Base-by-base conservation (phyloP, 2,888 invertebrate species). In the Perdita meconis region DNA sequence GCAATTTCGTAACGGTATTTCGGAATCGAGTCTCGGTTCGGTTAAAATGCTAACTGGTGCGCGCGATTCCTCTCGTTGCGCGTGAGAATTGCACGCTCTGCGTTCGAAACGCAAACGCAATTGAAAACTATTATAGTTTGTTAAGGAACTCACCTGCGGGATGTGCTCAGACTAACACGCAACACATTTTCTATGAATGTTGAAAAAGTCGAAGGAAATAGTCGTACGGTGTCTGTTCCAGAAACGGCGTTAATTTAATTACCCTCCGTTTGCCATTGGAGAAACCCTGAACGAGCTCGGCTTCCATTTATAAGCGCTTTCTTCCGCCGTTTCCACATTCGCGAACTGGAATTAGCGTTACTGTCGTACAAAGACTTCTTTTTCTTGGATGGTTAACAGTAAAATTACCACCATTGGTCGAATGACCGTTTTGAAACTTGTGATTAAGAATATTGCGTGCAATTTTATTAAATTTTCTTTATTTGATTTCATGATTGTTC, bases 11-110 rank as follows among this genome's bases (percentile, higher is more conserved):
- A 78, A 78, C 77, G 75, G 69, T 68, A 56, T 24, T 47, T n/a
- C 30, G 22, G 26, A 53, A 56, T 69, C 12, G 42, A 65, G 34
- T 36, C 38, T n/a, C 53, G 53, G 75, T 61, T 69, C 64, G 77
- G 75, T 69, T 56, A 75, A 78, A 78, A 75, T 69, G 75, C 19
- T 60, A 78, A 78, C 68, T 69, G 56, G 74, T 60, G 68, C 68
- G 51, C 61, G 67, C 36, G 60, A 72, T 59, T 73, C 61, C 61
- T 42, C 10, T 64, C 36, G 56, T 51, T 38, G 38, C 38, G 53
- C 26, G 60, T 47, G 50, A 60, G 60, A 59, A 78, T 60, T 30
- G 64, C 42, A 13, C 12, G 68, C 64, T 59, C 59, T 60, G 57
- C 77, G 44, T 55, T 44, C 56, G 66, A 72, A 76, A 67, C 51